Evolutionary conservation across 2,888 invertebrate genomes (phyloP).

Genomic region (Baccha elongata): DNA sequence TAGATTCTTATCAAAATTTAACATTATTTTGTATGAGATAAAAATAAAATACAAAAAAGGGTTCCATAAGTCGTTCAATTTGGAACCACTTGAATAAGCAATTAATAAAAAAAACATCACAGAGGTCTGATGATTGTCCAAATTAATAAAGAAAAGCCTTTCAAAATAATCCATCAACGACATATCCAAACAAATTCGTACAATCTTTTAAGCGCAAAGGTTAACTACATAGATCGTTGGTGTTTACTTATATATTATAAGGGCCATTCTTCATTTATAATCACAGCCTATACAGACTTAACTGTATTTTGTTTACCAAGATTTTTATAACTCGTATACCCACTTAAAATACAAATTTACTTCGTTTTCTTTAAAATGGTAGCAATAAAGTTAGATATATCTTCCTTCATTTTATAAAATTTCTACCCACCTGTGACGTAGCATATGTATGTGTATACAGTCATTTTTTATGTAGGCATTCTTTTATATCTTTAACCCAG

Average conservation of each 20-base stretch:
- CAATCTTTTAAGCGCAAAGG: constrained; percentile 40
- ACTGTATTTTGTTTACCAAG: not conserved
- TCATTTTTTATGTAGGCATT: constrained; percentile 22
- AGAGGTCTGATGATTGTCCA: constrained; percentile 6
- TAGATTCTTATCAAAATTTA: not conserved
- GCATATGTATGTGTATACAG: constrained; percentile 32
- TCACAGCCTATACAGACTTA: constrained; percentile 40
- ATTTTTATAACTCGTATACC: too few species aligned
- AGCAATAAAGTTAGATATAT: not conserved
- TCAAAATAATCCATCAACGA: constrained; percentile 37
- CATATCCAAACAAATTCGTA: constrained; percentile 14
- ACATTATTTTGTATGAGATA: constrained; percentile 4
- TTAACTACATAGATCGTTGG: constrained; percentile 44
- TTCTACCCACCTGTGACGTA: constrained; percentile 14
- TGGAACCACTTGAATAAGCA: constrained; percentile 30
- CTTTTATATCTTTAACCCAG: constrained; percentile 45
- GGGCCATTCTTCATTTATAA: constrained; percentile 58
- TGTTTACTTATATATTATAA: not conserved
- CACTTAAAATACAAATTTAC: constrained; percentile 54
- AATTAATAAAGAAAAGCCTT: constrained; percentile 31
- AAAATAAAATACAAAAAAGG: constrained; percentile 35
- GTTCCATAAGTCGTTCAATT: constrained; percentile 51
- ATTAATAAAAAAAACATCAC: constrained; percentile 34
- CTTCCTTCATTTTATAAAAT: constrained; percentile 9
- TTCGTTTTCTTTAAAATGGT: not conserved